Conservation (phyloP, 2,113 vertebrate species). For the Apus apus region DNA sequence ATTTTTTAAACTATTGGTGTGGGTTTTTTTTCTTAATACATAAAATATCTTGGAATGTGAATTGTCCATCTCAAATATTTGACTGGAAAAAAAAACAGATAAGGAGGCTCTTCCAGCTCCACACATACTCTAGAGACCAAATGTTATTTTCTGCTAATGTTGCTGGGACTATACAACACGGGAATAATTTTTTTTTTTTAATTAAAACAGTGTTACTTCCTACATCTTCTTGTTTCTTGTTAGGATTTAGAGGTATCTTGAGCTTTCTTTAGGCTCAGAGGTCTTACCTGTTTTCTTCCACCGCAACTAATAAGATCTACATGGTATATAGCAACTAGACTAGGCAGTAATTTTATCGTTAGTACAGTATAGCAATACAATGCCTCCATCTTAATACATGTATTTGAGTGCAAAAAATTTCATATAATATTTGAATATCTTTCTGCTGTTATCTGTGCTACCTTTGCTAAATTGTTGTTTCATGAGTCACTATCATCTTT, state of each 20-base stretch:
- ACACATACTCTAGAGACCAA: neutral
- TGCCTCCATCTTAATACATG: neutral
- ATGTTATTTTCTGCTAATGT: neutral
- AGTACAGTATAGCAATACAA: neutral
- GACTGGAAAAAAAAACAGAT: neutral
- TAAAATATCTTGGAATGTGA: neutral
- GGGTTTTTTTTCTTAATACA: neutral
- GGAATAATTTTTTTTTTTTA: neutral
- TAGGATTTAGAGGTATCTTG: neutral
- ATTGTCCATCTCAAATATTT: neutral
- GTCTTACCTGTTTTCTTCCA: neutral
- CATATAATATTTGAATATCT: neutral
- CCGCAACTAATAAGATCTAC: neutral
- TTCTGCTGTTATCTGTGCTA: neutral
- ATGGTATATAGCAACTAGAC: neutral
- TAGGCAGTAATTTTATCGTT: neutral
- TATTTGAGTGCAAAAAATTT: neutral
- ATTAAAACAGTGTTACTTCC: neutral
- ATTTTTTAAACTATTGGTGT: neutral
- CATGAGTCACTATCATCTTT: neutral
- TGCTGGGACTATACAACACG: neutral
- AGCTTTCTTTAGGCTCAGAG: neutral
- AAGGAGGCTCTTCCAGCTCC: neutral
- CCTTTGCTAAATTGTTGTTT: neutral
- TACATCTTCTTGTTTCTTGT: neutral